A percentile compares a stretch with the other conserved stretches of the same genome.
Conservation (phyloP, 1,140 invertebrate genomes). For the Drosophila kanapiae region DNA sequence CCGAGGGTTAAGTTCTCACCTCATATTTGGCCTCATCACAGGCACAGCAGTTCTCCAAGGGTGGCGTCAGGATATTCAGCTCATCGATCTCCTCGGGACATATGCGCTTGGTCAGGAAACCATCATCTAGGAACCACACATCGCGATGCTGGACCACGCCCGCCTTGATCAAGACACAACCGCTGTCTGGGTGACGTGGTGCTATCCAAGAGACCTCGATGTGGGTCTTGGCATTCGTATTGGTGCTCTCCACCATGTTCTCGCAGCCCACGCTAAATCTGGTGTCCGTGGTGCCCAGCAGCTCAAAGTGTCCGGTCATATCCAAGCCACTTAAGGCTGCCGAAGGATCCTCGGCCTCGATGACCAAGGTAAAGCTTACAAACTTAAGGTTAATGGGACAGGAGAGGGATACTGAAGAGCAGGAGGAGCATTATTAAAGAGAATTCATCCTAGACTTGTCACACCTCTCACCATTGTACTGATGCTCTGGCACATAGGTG, state of each 20-base stretch:
- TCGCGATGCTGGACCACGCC: constrained; percentile 93
- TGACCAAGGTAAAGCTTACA: constrained; percentile 89
- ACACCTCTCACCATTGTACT: constrained; percentile 87
- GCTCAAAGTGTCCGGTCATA: constrained; percentile 87
- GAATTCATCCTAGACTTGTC: accelerated
- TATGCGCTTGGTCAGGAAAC: constrained; percentile 89
- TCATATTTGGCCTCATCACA: constrained; percentile 98
- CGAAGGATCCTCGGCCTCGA: constrained; percentile 86
- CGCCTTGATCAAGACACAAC: constrained; percentile 92
- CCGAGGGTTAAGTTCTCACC: constrained; percentile 82
- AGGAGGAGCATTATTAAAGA: not conserved
- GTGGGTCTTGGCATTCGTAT: constrained; percentile 89
- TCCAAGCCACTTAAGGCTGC: constrained; percentile 67
- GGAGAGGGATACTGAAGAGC: constrained; percentile 62
- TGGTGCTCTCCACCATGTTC: constrained; percentile 91
- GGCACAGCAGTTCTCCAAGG: constrained; percentile 92
- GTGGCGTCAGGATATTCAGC: constrained; percentile 89
- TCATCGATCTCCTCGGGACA: constrained; percentile 91
- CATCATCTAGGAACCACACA: constrained; percentile 95
- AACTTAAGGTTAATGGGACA: constrained; percentile 87
- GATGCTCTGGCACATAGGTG: constrained; percentile 89
- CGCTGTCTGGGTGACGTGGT: constrained; percentile 88
- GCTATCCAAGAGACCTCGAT: constrained; percentile 91
- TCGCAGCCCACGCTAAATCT: constrained; percentile 91
- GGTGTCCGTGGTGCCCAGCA: constrained; percentile 88